Evolutionary conservation across 2,888 invertebrate species (phyloP), one percentile per base, ranked within the genome.

Genomic region (Macaria notata): DNA sequence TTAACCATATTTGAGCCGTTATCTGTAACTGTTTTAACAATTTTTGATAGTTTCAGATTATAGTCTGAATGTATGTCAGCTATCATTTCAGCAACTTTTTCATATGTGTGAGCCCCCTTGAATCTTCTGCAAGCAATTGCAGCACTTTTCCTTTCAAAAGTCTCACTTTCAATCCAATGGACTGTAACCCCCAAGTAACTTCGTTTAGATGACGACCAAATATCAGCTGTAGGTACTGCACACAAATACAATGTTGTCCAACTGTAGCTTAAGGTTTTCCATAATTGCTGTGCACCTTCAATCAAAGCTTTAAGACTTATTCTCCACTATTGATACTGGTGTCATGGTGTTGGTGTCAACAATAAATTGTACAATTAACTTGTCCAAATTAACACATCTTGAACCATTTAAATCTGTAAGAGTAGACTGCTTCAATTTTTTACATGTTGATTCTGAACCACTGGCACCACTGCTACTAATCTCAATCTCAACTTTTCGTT

Each of bases 61-160:
- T 48, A 64, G 36, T 63, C 62, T 51, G 53, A 33, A 59, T 68
- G 58, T 42, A 65, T 57, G 7, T 59, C 64, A 46, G 46, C 51
- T 44, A 66, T 59, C 31, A 66, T 31, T 44, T 65, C 59, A 45
- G 62, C 61, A 39, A 66, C 47, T 48, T 61, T 62, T 45, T 66
- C 64, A 59, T 58, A 58, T 39, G 49, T 59, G 33, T 61, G 61
- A 29, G 64, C 33, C n/a, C 64, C 64, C 54, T 65, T 44, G 30
- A 64, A 67, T 64, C 66, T 64, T 62, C 66, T 64, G 61, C 66
- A 66, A 47, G 65, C 62, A 46, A 65, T 9, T 5, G 60, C 48
- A 49, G 52, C 36, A 54, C 62, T 51, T 51, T 60, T 59, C 42
- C 56, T 31, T 60, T 31, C 31, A 31, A 46, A 46, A 8, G 1